Evolutionary conservation across 2,888 invertebrate genomes (phyloP).

Genomic region (Taenaris catops): DNA sequence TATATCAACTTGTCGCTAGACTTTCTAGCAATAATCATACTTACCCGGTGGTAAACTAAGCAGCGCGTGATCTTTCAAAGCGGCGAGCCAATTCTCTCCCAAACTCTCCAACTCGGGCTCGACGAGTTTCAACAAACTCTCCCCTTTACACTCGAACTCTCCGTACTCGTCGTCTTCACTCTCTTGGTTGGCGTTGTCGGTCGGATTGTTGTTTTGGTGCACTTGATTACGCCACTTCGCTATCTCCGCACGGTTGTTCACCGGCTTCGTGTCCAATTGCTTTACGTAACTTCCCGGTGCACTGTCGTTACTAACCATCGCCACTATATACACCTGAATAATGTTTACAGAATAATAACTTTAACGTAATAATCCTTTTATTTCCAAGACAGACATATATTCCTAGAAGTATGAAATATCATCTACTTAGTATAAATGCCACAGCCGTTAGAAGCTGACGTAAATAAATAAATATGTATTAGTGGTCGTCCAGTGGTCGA

Average conservation of each 20-base stretch:
- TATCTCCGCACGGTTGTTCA: conserved; percentile 57
- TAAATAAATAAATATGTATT: too few species aligned
- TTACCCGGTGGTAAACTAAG: conserved; percentile 91
- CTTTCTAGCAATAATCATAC: too few species aligned
- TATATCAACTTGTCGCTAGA: too few species aligned
- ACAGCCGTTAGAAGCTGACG: too few species aligned
- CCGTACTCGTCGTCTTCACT: conserved; percentile 81
- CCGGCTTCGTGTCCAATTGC: conserved; percentile 63
- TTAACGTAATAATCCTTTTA: too few species aligned
- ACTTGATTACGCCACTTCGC: conserved; percentile 63
- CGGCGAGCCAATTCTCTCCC: conserved; percentile 97
- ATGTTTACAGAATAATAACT: too few species aligned
- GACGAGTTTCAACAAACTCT: conserved; percentile 93
- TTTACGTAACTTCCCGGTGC: conserved; percentile 82
- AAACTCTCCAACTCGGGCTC: conserved; percentile 95
- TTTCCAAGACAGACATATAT: too few species aligned
- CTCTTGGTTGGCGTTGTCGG: conserved; percentile 47
- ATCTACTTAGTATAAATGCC: too few species aligned
- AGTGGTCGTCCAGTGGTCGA: too few species aligned
- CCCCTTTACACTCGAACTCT: conserved; percentile 88
- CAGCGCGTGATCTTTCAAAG: conserved; percentile 96
- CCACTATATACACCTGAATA: conserved; percentile 92
- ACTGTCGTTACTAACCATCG: conserved; percentile 90
- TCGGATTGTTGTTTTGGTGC: conserved; percentile 49
- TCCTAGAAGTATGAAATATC: too few species aligned